A percentile compares a stretch with the other conserved stretches of the same genome.
Evolutionary conservation across 2,888 invertebrate genomes (phyloP).

Genomic region (Xanthorhoe spadicearia): DNA sequence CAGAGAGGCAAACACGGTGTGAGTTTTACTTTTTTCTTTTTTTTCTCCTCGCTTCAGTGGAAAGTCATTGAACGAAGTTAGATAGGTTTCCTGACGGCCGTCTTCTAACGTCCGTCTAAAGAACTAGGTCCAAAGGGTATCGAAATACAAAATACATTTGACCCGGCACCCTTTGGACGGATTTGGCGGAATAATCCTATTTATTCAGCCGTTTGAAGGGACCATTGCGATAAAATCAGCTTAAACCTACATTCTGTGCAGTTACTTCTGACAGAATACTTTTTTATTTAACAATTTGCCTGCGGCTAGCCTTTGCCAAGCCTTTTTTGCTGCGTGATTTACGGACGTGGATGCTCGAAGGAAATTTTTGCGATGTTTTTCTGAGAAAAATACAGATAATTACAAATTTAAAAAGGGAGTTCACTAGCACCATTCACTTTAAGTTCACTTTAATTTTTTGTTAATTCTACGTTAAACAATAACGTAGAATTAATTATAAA

Average conservation of each 20-base stretch:
- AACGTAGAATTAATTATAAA: too few relatives aligned
- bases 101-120: neutral
- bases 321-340: neutral
- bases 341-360: neutral
- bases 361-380: neutral
- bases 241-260: constrained; percentile 13
- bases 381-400: too few relatives aligned
- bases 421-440: too few relatives aligned
- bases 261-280: constrained; percentile 6
- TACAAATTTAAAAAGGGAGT: too few relatives aligned
- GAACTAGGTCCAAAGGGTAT: constrained; percentile 30
- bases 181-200: constrained; percentile 46
- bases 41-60: too few relatives aligned
- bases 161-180: constrained; percentile 35
- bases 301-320: neutral
- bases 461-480: too few relatives aligned
- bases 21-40: too few relatives aligned
- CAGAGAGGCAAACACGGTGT: too few relatives aligned
- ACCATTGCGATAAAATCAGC: constrained; percentile 40
- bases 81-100: neutral
- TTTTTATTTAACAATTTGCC: neutral
- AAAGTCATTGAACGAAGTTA: too few relatives aligned
- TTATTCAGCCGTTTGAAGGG: constrained; percentile 43
- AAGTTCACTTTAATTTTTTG: too few relatives aligned
- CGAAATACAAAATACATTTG: constrained; percentile 45